These are phyloP conservation scores for Ibycter americanus DNA, from an alignment of 2,797 vertebrate genomes.

Conservation along the genomic window DNA sequence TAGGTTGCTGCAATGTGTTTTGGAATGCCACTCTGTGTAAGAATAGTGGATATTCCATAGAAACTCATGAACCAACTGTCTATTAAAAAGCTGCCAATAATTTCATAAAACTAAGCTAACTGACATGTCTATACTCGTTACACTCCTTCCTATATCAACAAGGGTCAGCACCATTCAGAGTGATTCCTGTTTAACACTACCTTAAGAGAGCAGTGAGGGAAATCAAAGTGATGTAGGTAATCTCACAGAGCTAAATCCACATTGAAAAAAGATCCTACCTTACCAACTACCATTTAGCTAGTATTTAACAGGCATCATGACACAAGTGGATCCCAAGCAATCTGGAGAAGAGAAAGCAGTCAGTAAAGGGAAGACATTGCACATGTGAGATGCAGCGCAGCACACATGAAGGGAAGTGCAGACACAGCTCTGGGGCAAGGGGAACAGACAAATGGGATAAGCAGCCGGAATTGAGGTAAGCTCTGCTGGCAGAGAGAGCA, in stretches of 20 bases:
- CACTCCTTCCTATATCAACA: background rate
- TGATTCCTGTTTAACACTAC: background rate
- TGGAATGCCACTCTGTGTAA: background rate
- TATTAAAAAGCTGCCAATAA: background rate
- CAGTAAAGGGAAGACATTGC: background rate
- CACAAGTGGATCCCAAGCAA: background rate
- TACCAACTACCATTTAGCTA: background rate
- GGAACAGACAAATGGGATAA: background rate
- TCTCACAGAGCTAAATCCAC: background rate
- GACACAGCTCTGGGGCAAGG: background rate
- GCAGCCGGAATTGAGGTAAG: background rate
- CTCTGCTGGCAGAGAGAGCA: background rate
- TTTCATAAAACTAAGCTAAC: background rate
- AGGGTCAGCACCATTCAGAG: background rate
- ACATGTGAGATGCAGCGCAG: background rate
- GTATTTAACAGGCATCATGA: background rate
- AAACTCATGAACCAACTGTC: background rate
- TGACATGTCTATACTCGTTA: fast-evolving
- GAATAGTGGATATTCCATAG: background rate
- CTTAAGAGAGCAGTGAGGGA: background rate
- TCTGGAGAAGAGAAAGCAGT: background rate
- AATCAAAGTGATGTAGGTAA: background rate
- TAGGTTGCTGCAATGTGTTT: background rate
- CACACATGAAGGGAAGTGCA: background rate
- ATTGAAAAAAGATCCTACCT: background rate